Evolutionary conservation across 2,113 vertebrate species (phyloP).

Genomic region (Ceratotherium simum): DNA sequence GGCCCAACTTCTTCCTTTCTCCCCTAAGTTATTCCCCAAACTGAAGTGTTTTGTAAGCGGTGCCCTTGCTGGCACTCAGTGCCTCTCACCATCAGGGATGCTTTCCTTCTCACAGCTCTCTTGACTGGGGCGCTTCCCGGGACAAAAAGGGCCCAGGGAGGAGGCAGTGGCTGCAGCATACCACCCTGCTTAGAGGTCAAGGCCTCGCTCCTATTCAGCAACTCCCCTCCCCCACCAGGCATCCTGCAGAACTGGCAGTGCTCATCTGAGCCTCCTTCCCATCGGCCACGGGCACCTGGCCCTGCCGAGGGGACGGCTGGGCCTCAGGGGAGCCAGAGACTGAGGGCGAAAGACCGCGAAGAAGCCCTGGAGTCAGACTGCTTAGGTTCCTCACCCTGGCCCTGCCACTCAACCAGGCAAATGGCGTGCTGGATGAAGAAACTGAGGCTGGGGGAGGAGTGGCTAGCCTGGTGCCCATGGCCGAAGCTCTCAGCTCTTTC

Average conservation of each 20-base stretch:
- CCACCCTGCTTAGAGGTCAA: not conserved
- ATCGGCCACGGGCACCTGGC: no score
- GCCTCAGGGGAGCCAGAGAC: not conserved
- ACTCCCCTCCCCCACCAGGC: no score
- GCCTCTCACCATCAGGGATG: not conserved
- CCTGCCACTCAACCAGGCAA: not conserved
- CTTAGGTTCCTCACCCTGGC: not conserved
- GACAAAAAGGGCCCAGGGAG: not conserved
- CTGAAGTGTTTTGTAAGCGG: not conserved
- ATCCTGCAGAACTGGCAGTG: not conserved
- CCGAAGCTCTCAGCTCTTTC: not conserved
- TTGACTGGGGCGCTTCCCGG: not conserved
- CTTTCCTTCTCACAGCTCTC: not conserved
- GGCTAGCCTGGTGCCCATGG: not conserved
- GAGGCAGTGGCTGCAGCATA: not conserved
- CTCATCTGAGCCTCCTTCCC: not conserved
- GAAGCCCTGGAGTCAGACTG: not conserved
- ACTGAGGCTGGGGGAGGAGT: not conserved
- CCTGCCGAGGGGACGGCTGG: accelerated
- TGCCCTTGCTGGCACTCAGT: not conserved
- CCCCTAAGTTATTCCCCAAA: not conserved
- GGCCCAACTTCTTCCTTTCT: not conserved
- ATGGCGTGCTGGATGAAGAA: not conserved
- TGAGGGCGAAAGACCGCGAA: not conserved
- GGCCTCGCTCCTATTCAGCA: not conserved